Evolutionary conservation across 2,113 vertebrate species (phyloP).

Genomic region (Catagonus wagneri): DNA sequence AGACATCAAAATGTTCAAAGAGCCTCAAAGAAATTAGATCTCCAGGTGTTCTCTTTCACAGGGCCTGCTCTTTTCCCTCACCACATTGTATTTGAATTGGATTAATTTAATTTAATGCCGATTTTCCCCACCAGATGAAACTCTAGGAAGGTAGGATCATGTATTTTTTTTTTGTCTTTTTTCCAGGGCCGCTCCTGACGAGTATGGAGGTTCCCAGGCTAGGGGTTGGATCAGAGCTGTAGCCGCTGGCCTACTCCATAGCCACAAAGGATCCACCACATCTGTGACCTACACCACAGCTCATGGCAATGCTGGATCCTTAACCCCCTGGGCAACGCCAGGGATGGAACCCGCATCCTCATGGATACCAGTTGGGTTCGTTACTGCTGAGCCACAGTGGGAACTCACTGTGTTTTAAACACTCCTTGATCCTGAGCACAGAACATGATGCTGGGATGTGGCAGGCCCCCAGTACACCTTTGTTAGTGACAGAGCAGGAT

Average conservation of each 20-base stretch:
- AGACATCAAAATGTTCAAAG: too few species aligned
- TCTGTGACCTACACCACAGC: too few species aligned
- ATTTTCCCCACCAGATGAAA: background rate
- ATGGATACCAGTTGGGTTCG: too few species aligned
- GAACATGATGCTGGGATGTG: background rate
- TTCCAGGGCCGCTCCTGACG: too few species aligned
- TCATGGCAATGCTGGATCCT: too few species aligned
- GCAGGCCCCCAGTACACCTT: background rate
- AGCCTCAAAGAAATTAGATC: background rate
- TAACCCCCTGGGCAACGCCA: too few species aligned
- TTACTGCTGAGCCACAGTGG: too few species aligned
- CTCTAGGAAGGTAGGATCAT: background rate
- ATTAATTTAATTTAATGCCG: background rate
- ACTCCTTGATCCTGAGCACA: background rate
- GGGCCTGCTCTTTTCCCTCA: background rate
- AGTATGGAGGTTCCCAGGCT: too few species aligned
- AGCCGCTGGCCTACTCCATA: too few species aligned
- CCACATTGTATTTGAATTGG: background rate
- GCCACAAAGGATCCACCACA: too few species aligned
- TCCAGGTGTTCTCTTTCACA: conserved; percentile 3
- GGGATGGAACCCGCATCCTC: too few species aligned
- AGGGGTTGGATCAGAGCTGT: too few species aligned
- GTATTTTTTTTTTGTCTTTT: background rate
- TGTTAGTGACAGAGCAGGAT: background rate
- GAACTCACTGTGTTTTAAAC: background rate